Evolutionary conservation across 1,140 invertebrate species (phyloP), one percentile per base, ranked within the genome.

Genomic region (Cherax destructor): DNA sequence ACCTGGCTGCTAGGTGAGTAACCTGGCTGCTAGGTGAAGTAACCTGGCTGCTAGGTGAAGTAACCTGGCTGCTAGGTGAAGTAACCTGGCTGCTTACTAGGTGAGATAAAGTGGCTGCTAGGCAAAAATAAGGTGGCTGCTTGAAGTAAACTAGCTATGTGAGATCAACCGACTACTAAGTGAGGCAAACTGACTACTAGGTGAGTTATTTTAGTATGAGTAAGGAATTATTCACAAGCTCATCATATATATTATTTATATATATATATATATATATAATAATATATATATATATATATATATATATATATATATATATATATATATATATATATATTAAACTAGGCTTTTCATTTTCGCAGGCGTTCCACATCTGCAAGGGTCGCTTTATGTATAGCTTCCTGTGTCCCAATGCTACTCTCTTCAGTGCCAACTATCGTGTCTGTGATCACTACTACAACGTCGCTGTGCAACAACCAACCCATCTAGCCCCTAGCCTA

Each of bases 371-470:
- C 7, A 50, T 80, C 50, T 80, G 78, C n/a, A 13, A 52, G 13
- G 49, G 49, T 6, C 50, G 21, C 47, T 52, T 21, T 9, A 80
- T 52, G 78, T 24, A 80, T 18, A 80, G 78, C 49, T 80, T 80
- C 50, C 78, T 80, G 47, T 80, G 78, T n/a, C 78, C 78, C 49
- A 80, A 80, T 18, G 78, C 78, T 49, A 80, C 78, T 1, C 78
- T 80, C 78, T 80, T 80, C 78, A 18, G n/a, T 47, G 49, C 49
- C 78, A 80, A 80, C 49, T 80, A 80, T 49, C 41, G 49, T 4
- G 21, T 52, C 78, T 80, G 78, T 52, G 78, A 80, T n/a, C 78
- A 80, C 18, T 52, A 80, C 49, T 80, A 80, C 21, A 80, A 80
- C 78, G 78, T 80, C 41, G 16, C 41, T 80, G 78, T 49, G 11